Evolutionary conservation across 2,888 invertebrate species (phyloP).

Genomic region (Eudasyphora cyanicolor): DNA sequence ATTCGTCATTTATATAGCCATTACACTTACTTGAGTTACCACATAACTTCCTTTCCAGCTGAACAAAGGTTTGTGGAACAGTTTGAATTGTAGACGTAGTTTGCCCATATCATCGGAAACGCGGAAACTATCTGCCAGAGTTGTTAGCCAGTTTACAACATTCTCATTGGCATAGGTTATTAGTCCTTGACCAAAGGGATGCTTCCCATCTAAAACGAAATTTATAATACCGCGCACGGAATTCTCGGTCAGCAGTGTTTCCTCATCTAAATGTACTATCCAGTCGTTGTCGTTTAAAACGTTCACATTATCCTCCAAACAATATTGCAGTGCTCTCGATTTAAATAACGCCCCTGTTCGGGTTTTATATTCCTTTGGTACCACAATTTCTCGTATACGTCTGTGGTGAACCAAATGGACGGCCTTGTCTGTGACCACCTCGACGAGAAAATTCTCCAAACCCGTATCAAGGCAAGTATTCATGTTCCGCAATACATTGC

Average conservation of each 20-base stretch:
- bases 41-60: conserved; percentile 99
- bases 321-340: conserved; percentile 96
- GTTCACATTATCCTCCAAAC: conserved; percentile 94
- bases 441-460: conserved; percentile 96
- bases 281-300: conserved; percentile 92
- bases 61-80: conserved; percentile 96
- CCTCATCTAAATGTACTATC: conserved; percentile 99
- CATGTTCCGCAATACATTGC: conserved; percentile 92
- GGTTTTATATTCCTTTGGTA: conserved; percentile 92
- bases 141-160: conserved; percentile 98
- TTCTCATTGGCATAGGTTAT: conserved; percentile 98
- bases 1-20: neutral
- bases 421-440: conserved; percentile 96
- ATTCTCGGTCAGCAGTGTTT: conserved; percentile 95
- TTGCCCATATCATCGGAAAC: conserved; percentile 99
- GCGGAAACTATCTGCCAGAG: conserved; percentile 96
- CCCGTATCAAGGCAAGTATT: conserved; percentile 93
- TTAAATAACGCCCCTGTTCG: conserved; percentile 96
- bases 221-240: conserved; percentile 94
- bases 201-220: conserved; percentile 95
- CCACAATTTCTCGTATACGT: conserved; percentile 92
- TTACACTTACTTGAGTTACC: conserved; percentile 90
- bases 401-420: conserved; percentile 89
- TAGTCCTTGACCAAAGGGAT: conserved; percentile 96
- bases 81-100: conserved; percentile 92